phyloP scores from a whole-genome alignment of 1,140 invertebrate genomes.

The Gryon sp. region DNA sequence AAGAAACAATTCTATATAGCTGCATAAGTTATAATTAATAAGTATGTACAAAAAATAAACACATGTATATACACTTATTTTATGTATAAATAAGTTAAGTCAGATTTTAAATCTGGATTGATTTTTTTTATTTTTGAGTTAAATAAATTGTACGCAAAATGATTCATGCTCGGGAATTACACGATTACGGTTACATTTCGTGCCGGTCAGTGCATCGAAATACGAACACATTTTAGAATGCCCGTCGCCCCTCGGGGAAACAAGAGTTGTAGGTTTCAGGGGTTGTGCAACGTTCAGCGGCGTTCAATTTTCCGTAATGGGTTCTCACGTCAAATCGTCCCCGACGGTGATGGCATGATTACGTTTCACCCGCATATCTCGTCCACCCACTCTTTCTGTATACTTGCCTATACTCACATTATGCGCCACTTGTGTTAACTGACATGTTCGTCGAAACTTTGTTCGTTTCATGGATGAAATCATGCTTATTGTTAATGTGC shows the following conservation, averaged over 20 bases:
- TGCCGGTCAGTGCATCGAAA: conserved; percentile 23
- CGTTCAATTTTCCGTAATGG: conserved; percentile 65
- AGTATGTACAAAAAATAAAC: no score
- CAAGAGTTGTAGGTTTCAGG: conserved; percentile 26
- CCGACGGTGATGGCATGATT: conserved; percentile 54
- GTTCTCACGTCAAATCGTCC: conserved; percentile 63
- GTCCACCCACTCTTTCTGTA: conserved; percentile 49
- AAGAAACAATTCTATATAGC: no score
- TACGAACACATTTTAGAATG: conserved; percentile 22
- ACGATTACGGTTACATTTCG: no score
- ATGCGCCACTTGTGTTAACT: conserved; percentile 7
- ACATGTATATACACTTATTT: no score
- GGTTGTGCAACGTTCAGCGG: conserved; percentile 52
- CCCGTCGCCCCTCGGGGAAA: conserved; percentile 15
- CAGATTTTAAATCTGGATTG: no score
- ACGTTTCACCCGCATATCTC: conserved; percentile 57
- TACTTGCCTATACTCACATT: conserved; percentile 27
- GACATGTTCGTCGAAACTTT: conserved; percentile 12
- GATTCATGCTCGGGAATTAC: no score
- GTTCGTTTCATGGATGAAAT: conserved; percentile 13
- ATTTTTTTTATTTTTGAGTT: no score
- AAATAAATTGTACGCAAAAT: no score
- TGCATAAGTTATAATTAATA: no score
- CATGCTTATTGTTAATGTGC: conserved; percentile 17
- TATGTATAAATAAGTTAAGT: no score